Conservation (phyloP, 2,113 vertebrate genomes). For the Entelurus aequoreus region DNA sequence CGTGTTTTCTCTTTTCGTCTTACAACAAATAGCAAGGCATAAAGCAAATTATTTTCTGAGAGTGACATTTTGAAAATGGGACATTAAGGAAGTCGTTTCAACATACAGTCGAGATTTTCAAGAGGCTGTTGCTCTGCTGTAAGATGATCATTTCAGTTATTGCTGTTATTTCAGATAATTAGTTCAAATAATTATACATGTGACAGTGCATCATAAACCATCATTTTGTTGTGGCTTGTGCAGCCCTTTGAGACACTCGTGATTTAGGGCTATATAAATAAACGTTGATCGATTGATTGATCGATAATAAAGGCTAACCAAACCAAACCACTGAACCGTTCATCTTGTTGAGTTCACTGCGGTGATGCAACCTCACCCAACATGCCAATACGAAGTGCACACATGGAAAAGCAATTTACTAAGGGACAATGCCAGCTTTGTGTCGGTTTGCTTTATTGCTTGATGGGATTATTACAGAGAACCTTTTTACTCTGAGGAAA, state of each 20-base stretch:
- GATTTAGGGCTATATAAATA: too few relatives aligned
- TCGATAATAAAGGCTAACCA: conserved; percentile 46
- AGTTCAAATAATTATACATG: conserved; percentile 1
- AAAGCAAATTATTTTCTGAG: conserved; percentile 56
- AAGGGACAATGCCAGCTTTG: conserved; percentile 50
- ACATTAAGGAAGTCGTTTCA: conserved; percentile 61
- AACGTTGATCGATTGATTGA: too few relatives aligned
- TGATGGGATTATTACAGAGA: conserved; percentile 12
- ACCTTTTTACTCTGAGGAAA: conserved; percentile 35
- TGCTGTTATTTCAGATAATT: conserved; percentile 12
- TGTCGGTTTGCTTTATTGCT: conserved; percentile 56
- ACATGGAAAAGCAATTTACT: conserved; percentile 38
- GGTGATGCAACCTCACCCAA: conserved; percentile 54
- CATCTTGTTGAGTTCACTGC: conserved; percentile 60
- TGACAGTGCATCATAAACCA: conserved; percentile 54
- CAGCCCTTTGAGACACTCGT: too few relatives aligned
- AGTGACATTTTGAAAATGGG: conserved; percentile 55
- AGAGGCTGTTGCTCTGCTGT: conserved; percentile 25
- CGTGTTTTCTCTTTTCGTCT: conserved; percentile 42
- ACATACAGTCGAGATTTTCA: conserved; percentile 34
- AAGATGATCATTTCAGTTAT: conserved; percentile 23
- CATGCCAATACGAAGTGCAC: conserved; percentile 43
- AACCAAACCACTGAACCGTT: conserved; percentile 43
- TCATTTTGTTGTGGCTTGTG: too few relatives aligned
- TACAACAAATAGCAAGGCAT: conserved; percentile 41